These are phyloP conservation scores for Pocillopora verrucosa DNA, from an alignment of 64 coral and sea anemone species.

Conservation along the genomic window DNA sequence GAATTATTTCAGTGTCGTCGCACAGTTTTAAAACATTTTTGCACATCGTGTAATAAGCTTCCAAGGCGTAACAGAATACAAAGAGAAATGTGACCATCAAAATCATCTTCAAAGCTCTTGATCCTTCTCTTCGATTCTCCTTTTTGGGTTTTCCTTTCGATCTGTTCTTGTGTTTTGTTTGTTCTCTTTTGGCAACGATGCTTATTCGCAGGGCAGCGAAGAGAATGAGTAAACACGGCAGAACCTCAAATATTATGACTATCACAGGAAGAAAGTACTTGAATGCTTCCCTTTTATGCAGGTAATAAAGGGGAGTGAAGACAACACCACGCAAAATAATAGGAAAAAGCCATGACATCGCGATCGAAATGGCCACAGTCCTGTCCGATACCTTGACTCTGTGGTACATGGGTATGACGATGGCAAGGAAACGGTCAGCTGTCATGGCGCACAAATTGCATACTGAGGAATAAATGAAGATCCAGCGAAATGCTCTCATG, in stretches of 20 bases:
- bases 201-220: not conserved
- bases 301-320: not conserved
- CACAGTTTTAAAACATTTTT: not conserved
- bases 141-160: not conserved
- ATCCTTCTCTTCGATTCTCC: not conserved
- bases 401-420: not conserved
- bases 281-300: not conserved
- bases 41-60: not conserved
- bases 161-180: not conserved
- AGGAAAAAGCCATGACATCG: not conserved
- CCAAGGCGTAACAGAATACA: not conserved
- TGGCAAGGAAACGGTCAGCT: not conserved
- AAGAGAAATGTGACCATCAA: not conserved
- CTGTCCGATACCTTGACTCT: not conserved
- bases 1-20: not conserved
- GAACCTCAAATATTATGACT: not conserved
- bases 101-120: not conserved
- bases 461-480: not conserved
- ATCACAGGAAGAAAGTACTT: not conserved
- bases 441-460: not conserved
- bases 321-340: not conserved
- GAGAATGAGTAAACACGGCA: not conserved
- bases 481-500: not conserved
- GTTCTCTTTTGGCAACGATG: not conserved
- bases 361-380: not conserved